Percentiles rank a stretch among this genome's conserved stretches.
These are phyloP conservation scores for Drosophila fungiperda DNA, from an alignment of 2,888 invertebrate genomes.

Conservation along the genomic window DNA sequence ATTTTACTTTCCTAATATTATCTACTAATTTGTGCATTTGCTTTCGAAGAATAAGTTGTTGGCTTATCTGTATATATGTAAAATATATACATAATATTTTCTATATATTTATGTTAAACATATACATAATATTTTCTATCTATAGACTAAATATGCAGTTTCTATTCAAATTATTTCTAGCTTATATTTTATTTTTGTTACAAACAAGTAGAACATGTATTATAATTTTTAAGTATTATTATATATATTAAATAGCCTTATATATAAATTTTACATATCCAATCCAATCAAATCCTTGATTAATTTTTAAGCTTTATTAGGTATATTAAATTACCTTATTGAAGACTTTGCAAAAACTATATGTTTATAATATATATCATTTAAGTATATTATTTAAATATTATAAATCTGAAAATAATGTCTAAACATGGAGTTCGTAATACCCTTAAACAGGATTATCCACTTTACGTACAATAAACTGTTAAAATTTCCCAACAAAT, in stretches of 20 bases:
- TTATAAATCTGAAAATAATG: neutral
- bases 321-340: neutral
- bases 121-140: neutral
- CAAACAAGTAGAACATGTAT: no score
- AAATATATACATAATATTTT: neutral
- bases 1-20: neutral
- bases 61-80: neutral
- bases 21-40: neutral
- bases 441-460: neutral
- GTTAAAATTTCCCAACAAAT: conserved; percentile 36
- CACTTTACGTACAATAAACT: neutral
- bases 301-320: neutral
- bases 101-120: no score
- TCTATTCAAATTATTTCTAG: neutral
- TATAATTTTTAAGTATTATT: no score
- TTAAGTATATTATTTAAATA: neutral
- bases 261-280: neutral
- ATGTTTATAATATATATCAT: neutral
- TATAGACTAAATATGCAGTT: neutral
- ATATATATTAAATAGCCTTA: neutral
- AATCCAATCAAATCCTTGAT: neutral
- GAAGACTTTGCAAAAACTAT: neutral
- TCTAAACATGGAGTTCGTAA: neutral
- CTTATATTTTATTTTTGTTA: neutral
- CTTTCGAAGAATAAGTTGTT: neutral